These are phyloP conservation scores for Otis tarda DNA, from an alignment of 2,113 vertebrate genomes.

Conservation along the genomic window DNA sequence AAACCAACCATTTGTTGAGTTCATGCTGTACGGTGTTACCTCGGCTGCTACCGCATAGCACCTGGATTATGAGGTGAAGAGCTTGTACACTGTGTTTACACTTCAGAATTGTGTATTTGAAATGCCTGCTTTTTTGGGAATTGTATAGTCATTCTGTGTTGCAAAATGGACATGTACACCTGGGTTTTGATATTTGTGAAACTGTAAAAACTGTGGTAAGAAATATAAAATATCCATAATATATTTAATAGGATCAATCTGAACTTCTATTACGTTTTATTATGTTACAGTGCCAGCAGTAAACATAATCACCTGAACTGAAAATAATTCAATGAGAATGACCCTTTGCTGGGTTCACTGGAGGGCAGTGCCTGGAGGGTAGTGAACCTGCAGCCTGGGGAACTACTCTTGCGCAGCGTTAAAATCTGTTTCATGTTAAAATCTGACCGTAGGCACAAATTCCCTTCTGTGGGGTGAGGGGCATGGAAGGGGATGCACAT, in stretches of 20 bases:
- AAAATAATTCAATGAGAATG: not conserved
- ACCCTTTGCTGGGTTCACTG: not conserved
- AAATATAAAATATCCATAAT: slow-evolving; percentile 63
- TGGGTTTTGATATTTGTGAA: slow-evolving; percentile 73
- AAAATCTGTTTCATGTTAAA: not conserved
- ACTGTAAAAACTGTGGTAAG: slow-evolving; percentile 66
- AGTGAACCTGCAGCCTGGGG: not conserved
- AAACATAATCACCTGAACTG: not conserved
- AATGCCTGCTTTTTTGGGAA: slow-evolving; percentile 75
- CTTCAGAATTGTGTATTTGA: slow-evolving; percentile 61
- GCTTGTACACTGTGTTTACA: slow-evolving; percentile 73
- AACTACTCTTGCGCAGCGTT: not conserved
- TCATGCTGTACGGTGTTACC: slow-evolving; percentile 15
- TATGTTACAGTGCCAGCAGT: not conserved
- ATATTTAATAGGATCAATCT: not conserved
- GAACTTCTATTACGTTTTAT: not conserved
- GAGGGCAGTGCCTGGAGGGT: not conserved
- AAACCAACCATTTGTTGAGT: slow-evolving; percentile 19
- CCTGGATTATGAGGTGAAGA: slow-evolving; percentile 49
- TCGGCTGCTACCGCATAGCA: slow-evolving; percentile 67
- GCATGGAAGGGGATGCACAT: not conserved
- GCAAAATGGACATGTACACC: slow-evolving; percentile 64
- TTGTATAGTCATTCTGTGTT: slow-evolving; percentile 63
- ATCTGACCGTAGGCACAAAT: not conserved
- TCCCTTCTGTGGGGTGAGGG: not conserved